phyloP scores from a whole-genome alignment of 2,888 invertebrate genomes.

The Cryptus armator region DNA sequence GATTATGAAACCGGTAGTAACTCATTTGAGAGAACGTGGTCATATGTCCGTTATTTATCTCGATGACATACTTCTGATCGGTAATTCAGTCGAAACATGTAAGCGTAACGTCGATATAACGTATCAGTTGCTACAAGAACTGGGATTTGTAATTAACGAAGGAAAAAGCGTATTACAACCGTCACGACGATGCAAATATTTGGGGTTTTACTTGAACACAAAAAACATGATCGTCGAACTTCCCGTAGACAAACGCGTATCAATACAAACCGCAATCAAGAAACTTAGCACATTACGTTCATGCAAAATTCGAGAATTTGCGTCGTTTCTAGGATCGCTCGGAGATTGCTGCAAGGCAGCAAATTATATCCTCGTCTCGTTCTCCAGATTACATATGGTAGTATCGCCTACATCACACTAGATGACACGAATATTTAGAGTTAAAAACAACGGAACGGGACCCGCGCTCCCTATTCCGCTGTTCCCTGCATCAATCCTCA shows the following conservation, averaged over 20 bases:
- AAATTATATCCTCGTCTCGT: too few relatives aligned
- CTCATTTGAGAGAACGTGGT: conserved; percentile 25
- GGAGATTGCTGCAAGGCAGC: neutral
- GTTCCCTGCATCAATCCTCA: too few relatives aligned
- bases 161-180: neutral
- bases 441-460: too few relatives aligned
- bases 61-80: conserved; percentile 40
- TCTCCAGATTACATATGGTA: too few relatives aligned
- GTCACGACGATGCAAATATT: neutral
- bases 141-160: neutral
- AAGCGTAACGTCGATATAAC: neutral
- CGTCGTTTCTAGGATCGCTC: neutral
- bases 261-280: neutral
- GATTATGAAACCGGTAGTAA: conserved; percentile 63
- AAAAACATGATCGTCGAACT: neutral
- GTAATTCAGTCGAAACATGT: neutral
- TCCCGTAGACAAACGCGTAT: neutral
- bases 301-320: neutral
- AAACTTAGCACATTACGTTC: neutral
- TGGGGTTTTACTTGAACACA: neutral
- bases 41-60: conserved; percentile 39
- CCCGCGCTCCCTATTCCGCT: too few relatives aligned
- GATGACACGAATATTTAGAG: too few relatives aligned
- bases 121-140: neutral
- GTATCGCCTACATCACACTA: too few relatives aligned